Conservation (phyloP, 1,140 invertebrate genomes). For the Listronotus oregonensis region DNA sequence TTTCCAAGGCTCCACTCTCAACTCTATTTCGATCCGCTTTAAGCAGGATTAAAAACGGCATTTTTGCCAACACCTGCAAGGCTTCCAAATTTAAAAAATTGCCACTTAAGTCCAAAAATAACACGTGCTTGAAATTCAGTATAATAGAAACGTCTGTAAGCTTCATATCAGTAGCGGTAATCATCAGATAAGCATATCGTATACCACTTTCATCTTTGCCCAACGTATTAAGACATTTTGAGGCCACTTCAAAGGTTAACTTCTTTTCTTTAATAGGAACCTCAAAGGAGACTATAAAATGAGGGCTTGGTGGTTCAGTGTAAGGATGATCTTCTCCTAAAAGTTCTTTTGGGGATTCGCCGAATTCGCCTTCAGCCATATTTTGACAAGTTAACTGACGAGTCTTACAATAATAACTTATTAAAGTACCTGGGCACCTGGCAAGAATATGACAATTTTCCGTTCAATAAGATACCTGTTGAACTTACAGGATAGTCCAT, state of each 20-base stretch:
- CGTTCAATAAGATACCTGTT: too few species aligned
- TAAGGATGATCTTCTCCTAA: constrained; percentile 20
- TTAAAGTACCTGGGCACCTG: background rate
- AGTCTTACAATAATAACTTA: background rate
- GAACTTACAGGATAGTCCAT: too few species aligned
- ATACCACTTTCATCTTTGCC: constrained; percentile 53
- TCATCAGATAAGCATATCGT: constrained; percentile 53
- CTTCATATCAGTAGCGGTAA: constrained; percentile 45
- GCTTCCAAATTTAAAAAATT: constrained; percentile 58
- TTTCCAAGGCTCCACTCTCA: constrained; percentile 56
- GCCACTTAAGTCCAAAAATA: constrained; percentile 61
- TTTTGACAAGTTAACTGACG: background rate
- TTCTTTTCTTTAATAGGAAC: constrained; percentile 48
- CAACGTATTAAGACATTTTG: constrained; percentile 47
- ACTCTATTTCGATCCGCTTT: constrained; percentile 60
- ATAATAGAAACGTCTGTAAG: constrained; percentile 59
- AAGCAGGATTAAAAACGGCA: constrained; percentile 60
- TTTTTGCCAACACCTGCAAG: constrained; percentile 56
- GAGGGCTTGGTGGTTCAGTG: constrained; percentile 6
- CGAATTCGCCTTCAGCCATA: constrained; percentile 37
- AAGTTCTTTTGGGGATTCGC: constrained; percentile 14
- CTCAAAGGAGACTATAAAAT: constrained; percentile 21
- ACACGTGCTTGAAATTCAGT: constrained; percentile 58
- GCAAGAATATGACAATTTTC: too few species aligned
- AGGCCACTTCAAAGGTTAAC: constrained; percentile 52